These are phyloP conservation scores for Scomber japonicus DNA, from an alignment of 2,113 vertebrate species.

Conservation along the genomic window DNA sequence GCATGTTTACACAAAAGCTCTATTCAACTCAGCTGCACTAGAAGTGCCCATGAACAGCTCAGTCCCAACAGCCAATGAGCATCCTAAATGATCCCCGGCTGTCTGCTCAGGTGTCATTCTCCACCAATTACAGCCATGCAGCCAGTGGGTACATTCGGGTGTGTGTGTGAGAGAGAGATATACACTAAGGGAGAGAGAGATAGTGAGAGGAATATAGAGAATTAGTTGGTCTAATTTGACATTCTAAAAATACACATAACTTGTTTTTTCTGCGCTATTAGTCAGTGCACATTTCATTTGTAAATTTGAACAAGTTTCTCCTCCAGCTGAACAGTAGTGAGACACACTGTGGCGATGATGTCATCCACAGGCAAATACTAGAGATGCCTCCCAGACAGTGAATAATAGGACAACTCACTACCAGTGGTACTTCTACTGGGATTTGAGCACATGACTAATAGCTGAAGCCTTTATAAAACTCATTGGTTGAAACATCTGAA, in stretches of 20 bases:
- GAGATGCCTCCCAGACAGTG: conserved; percentile 40
- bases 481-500: not conserved
- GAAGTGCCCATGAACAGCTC: conserved; percentile 51
- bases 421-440: not conserved
- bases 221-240: not conserved
- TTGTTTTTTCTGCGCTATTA: not conserved
- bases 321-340: conserved; percentile 7
- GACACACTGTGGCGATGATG: conserved; percentile 22
- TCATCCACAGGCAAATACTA: conserved; percentile 32
- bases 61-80: conserved; percentile 66
- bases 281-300: not conserved
- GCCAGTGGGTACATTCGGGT: conserved; percentile 10
- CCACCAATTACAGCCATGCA: conserved; percentile 54
- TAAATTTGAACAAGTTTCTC: not conserved
- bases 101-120: conserved; percentile 72
- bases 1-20: conserved; percentile 69
- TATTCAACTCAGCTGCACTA: conserved; percentile 48
- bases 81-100: conserved; percentile 23
- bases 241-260: conserved; percentile 10
- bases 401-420: conserved; percentile 44
- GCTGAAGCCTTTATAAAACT: conserved; percentile 7
- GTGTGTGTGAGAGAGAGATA: conserved; percentile 1
- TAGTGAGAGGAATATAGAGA: not conserved
- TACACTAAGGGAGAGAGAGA: not conserved
- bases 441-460: conserved; percentile 9